Evolutionary conservation across 2,113 vertebrate species (phyloP), one percentile per base, ranked within the genome.

Genomic region (Circaetus cinerascens): DNA sequence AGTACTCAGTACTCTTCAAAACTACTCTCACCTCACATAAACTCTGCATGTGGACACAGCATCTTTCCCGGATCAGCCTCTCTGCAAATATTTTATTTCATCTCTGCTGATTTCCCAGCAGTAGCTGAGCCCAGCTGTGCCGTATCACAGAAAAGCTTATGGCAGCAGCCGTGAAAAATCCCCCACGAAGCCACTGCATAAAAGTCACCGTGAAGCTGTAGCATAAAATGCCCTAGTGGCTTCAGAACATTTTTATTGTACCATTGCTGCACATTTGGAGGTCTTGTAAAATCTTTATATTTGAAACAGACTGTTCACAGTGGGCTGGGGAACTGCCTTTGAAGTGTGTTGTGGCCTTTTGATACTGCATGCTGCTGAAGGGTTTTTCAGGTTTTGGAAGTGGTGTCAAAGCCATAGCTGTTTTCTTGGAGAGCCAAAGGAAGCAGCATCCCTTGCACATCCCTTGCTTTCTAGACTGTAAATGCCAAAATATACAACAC

Each of bases 121-220:
- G 63, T 14, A 22, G 59, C 83, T 45, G 72, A 62, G 27, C 46
- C 83, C 62, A 32, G 73, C 56, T 45, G 51, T 25, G 41, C 82
- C 3, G 0, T n/a, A 56, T 19, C 89, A 62, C 23, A n/a, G 50
- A 19, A 57, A 62, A 79, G 9, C 41, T 41, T 27, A 7, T 21
- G n/a, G 53, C 46, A 80, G 66, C n/a, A 55, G 32, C 57, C 3
- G 3, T 18, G 41, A 9, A 67, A 74, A 78, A 15, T 29, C 10
- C 27, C 51, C 51, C 45, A 41, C 0, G 0, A 81, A 59, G 20
- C 48, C 4, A 3, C 12, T 1, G 2, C 12, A 11, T 25, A 32
- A 46, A 86, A 68, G 20, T 43, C 77, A 36, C 57, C 0, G 2
- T 0, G 1, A 88, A 83, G 38, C 79, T 83, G 67, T 63, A 36